These are phyloP conservation scores for Hecatera dysodea DNA, from an alignment of 2,888 invertebrate genomes.

Conservation along the genomic window DNA sequence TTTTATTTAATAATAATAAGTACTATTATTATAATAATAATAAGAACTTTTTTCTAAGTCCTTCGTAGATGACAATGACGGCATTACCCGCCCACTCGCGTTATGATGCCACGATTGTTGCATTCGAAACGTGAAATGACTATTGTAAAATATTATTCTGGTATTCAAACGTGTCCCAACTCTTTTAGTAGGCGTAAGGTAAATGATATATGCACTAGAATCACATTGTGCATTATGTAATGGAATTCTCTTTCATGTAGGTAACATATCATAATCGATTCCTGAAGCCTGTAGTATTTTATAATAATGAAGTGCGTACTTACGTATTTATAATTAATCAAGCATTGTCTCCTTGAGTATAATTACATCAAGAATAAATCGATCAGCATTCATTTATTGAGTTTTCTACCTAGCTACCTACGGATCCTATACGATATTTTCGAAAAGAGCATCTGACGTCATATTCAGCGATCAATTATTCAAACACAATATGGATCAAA, in stretches of 20 bases:
- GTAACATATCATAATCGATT: slow-evolving; percentile 1
- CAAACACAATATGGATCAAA: slow-evolving; percentile 16
- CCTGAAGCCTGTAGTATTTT: slow-evolving; percentile 21
- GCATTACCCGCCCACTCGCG: slow-evolving; percentile 55
- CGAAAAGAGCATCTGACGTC: neutral
- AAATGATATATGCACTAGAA: slow-evolving; percentile 27
- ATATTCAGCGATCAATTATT: slow-evolving; percentile 15
- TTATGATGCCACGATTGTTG: slow-evolving; percentile 67
- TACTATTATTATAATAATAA: slow-evolving; percentile 34
- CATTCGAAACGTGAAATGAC: slow-evolving; percentile 51
- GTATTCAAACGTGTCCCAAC: slow-evolving; percentile 28
- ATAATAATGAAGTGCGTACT: slow-evolving; percentile 13
- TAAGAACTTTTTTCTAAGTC: slow-evolving; percentile 37
- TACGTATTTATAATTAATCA: slow-evolving; percentile 12
- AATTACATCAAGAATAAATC: slow-evolving; percentile 11
- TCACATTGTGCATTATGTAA: slow-evolving; percentile 40
- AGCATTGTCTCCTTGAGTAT: slow-evolving; percentile 19
- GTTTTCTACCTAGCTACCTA: slow-evolving; percentile 2
- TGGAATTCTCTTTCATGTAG: slow-evolving; percentile 13
- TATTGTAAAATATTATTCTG: slow-evolving; percentile 34
- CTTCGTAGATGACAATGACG: slow-evolving; percentile 58
- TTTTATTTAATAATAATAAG: no score
- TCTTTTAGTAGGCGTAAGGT: slow-evolving; percentile 35
- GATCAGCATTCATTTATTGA: neutral
- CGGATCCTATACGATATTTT: neutral